Evolutionary conservation across 1,140 invertebrate species (phyloP).

Genomic region (Papilio xuthus): DNA sequence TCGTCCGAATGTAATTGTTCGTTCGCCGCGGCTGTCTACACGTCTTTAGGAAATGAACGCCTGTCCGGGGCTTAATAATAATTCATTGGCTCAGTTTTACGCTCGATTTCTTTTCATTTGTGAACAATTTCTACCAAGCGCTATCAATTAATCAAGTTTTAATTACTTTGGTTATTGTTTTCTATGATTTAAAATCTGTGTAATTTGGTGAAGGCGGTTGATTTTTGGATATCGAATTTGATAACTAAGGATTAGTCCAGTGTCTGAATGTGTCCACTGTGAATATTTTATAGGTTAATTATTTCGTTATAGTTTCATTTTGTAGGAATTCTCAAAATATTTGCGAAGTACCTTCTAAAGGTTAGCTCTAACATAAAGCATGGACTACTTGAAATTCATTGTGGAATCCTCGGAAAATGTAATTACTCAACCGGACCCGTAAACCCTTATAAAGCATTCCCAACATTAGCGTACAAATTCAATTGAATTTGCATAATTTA

Average conservation of each 20-base stretch:
- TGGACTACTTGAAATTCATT: slow-evolving; percentile 42
- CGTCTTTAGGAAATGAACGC: slow-evolving; percentile 25
- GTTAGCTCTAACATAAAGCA: slow-evolving; percentile 5
- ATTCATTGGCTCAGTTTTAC: slow-evolving; percentile 37
- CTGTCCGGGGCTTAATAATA: slow-evolving; percentile 37
- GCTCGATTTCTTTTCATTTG: slow-evolving; percentile 17
- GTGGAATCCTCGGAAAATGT: slow-evolving; percentile 38
- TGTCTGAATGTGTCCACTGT: not conserved
- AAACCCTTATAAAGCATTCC: slow-evolving; percentile 49
- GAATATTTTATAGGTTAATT: no score
- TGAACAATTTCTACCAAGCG: not conserved
- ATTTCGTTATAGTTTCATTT: not conserved
- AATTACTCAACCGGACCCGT: slow-evolving; percentile 43
- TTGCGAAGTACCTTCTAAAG: not conserved
- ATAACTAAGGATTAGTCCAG: not conserved
- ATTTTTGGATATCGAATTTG: not conserved
- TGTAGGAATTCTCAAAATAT: not conserved
- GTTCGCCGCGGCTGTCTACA: slow-evolving; percentile 46
- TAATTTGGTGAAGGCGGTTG: not conserved
- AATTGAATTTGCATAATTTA: slow-evolving; percentile 55
- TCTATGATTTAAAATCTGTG: not conserved
- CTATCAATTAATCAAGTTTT: not conserved
- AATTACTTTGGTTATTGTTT: not conserved
- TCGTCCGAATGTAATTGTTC: slow-evolving; percentile 62
- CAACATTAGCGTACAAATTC: slow-evolving; percentile 49